Evolutionary conservation across 2,113 vertebrate genomes (phyloP).

Genomic region (Notechis scutatus): DNA sequence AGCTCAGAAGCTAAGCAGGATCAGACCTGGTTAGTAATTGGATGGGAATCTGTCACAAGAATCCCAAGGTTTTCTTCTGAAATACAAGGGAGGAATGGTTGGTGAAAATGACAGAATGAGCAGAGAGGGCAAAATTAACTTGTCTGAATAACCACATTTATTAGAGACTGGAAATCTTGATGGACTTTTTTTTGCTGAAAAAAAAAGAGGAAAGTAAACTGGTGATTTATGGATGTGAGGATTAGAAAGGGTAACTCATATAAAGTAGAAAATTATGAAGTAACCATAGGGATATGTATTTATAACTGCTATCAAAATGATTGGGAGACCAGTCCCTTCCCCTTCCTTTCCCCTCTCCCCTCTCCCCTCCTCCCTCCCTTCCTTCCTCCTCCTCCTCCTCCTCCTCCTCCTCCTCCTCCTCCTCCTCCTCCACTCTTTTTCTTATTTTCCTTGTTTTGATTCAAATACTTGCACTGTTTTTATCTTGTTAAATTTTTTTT

Average conservation of each 20-base stretch:
- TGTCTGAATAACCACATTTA: not conserved
- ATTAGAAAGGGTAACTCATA: not conserved
- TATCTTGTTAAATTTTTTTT: not conserved
- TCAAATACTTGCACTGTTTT: not conserved
- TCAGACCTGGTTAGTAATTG: not conserved
- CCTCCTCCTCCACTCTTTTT: fast-evolving
- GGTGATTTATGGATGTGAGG: not conserved
- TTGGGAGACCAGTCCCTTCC: not conserved
- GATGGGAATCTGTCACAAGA: not conserved
- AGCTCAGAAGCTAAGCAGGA: not conserved
- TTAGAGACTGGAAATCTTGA: not conserved
- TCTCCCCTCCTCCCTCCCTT: fast-evolving
- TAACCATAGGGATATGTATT: not conserved
- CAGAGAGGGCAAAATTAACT: not conserved
- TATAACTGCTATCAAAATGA: not conserved
- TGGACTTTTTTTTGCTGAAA: not conserved
- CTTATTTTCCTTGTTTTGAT: not conserved
- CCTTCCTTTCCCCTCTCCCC: too few species aligned
- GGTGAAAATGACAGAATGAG: not conserved
- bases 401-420: not conserved
- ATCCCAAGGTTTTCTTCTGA: not conserved
- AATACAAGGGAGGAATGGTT: not conserved
- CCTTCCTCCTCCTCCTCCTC: too few species aligned
- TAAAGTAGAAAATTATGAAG: not conserved
- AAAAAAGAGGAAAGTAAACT: not conserved